Evolutionary conservation across 1,140 invertebrate species (phyloP).

Genomic region (Mesaphorura yosii): DNA sequence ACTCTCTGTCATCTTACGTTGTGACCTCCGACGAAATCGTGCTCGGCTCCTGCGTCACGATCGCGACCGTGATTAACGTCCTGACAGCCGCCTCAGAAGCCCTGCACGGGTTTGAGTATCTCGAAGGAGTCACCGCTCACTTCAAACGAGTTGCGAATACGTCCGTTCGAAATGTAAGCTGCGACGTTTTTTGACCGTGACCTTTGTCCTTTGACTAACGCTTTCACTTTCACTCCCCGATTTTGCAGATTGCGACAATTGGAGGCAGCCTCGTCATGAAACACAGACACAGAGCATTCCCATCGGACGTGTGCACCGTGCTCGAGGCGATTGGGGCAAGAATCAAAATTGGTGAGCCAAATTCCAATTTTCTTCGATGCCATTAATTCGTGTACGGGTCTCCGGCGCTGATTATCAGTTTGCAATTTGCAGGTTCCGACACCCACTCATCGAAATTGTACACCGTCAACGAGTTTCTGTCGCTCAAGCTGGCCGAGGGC

Average conservation of each 20-base stretch:
- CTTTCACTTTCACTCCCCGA: not conserved
- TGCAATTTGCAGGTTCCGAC: too few species aligned
- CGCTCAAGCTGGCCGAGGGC: slow-evolving; percentile 18
- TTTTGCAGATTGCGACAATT: slow-evolving; percentile 33
- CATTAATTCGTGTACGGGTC: too few species aligned
- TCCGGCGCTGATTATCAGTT: too few species aligned
- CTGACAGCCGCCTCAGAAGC: slow-evolving; percentile 46
- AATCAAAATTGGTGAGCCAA: slow-evolving; percentile 31
- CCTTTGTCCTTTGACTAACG: too few species aligned
- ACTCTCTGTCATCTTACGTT: not conserved
- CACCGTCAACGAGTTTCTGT: too few species aligned
- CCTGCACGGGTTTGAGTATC: slow-evolving; percentile 41
- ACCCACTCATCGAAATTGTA: too few species aligned
- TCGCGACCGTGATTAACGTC: slow-evolving; percentile 31
- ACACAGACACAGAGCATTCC: slow-evolving; percentile 39
- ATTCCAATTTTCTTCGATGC: too few species aligned
- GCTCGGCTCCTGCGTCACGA: not conserved
- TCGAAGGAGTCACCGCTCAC: slow-evolving; percentile 48
- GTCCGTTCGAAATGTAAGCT: slow-evolving; percentile 55
- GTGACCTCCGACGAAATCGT: not conserved
- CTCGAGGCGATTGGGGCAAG: slow-evolving; percentile 36
- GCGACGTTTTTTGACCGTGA: not conserved
- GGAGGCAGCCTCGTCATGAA: slow-evolving; percentile 44
- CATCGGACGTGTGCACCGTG: slow-evolving; percentile 41
- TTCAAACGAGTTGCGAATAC: slow-evolving; percentile 58